A percentile compares a stretch with the other conserved stretches of the same genome.
Evolutionary conservation across 2,888 invertebrate species (phyloP).

Genomic region (Melanargia galathea): DNA sequence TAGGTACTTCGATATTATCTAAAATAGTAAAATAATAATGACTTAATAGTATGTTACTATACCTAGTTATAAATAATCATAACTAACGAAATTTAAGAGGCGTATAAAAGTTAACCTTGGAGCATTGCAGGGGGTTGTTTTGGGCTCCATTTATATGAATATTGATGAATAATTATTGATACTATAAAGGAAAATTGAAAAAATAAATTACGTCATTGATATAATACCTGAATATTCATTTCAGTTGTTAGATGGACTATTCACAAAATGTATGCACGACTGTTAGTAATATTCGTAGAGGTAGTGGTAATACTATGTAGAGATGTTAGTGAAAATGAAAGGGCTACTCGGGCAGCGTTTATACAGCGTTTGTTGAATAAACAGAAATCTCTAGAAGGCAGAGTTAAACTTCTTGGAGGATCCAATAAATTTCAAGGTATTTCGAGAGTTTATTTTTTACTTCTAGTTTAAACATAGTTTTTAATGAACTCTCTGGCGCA

Average conservation of each 20-base stretch:
- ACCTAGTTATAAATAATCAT: no score
- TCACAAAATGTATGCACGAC: constrained; percentile 12
- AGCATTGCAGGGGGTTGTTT: not conserved
- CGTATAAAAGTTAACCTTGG: no score
- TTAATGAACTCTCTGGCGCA: no score
- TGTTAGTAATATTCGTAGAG: constrained; percentile 33
- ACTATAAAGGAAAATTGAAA: no score
- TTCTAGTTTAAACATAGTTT: no score
- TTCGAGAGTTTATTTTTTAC: constrained; percentile 30
- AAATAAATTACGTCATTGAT: not conserved
- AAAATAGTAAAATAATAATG: no score
- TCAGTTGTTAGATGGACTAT: not conserved
- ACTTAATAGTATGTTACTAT: no score
- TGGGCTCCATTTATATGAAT: not conserved
- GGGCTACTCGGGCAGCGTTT: constrained; percentile 77
- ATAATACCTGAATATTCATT: not conserved
- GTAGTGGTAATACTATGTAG: constrained; percentile 45
- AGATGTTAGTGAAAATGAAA: constrained; percentile 64
- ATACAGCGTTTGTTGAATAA: constrained; percentile 87
- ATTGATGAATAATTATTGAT: not conserved
- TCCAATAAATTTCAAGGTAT: constrained; percentile 88
- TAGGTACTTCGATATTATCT: no score
- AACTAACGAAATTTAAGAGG: no score
- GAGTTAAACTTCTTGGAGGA: constrained; percentile 87
- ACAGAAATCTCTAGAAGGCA: constrained; percentile 88